A percentile compares a stretch with the other conserved stretches of the same genome.
Conservation (phyloP, 1,140 invertebrate genomes). For the Ptiloglossa arizonensis region DNA sequence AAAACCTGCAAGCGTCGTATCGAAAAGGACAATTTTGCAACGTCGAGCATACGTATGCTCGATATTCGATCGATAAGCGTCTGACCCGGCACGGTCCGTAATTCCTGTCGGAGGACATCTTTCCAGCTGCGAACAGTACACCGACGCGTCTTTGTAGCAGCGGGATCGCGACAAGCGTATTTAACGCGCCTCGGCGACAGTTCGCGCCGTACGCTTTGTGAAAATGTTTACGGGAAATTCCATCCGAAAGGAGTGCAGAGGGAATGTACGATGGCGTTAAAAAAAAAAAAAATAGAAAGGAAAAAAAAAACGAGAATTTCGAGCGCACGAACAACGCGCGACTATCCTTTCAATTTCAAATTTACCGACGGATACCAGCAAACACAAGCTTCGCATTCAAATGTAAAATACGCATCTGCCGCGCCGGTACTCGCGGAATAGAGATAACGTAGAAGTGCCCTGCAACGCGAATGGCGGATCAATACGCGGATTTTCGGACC, state of each 20-base stretch:
- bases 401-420: conserved; percentile 35
- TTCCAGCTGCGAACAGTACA: no score
- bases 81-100: no score
- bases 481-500: conserved; percentile 35
- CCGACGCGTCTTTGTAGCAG: no score
- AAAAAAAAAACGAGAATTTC: background rate
- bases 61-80: no score
- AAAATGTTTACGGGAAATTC: background rate
- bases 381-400: conserved; percentile 18
- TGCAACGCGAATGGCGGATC: conserved; percentile 14
- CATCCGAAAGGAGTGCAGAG: no score
- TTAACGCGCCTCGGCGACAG: no score
- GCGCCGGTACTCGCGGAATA: conserved; percentile 12
- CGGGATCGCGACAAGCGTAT: background rate
- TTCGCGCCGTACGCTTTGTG: background rate
- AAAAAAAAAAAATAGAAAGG: no score
- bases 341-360: conserved; percentile 37
- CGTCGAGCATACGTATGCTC: no score
- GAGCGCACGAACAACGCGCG: background rate
- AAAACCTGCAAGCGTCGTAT: no score
- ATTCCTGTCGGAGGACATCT: no score
- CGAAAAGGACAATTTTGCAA: no score
- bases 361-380: background rate
- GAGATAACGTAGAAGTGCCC: conserved; percentile 33
- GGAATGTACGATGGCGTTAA: no score